A percentile compares a stretch with the other conserved stretches of the same genome.
phyloP scores from a whole-genome alignment of 2,888 invertebrate genomes.

The Sinodicranocentrus sp. region DNA sequence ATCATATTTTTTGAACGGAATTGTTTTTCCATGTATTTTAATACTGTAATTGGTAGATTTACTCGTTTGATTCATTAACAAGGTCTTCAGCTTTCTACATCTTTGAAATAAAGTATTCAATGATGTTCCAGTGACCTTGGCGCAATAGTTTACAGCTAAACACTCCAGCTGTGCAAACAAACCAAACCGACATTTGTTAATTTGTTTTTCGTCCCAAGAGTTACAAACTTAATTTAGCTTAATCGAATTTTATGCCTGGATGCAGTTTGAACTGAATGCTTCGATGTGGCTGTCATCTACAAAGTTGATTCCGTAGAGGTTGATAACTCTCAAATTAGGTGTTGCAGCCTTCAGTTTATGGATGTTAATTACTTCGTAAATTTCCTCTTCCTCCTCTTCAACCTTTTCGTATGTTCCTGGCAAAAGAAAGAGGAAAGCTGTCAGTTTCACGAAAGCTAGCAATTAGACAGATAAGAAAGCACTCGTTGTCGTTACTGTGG shows the following conservation, averaged over 20 bases:
- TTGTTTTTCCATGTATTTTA: neutral
- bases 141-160: constrained; percentile 97
- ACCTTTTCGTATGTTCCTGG: constrained; percentile 97
- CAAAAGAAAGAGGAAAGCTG: too few species aligned
- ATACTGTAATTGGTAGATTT: constrained; percentile 76
- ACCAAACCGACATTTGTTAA: too few species aligned
- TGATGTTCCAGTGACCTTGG: constrained; percentile 97
- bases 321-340: constrained; percentile 97
- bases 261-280: constrained; percentile 97
- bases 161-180: constrained; percentile 89
- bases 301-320: constrained; percentile 98
- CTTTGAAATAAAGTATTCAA: constrained; percentile 96
- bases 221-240: too few species aligned
- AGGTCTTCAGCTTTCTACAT: constrained; percentile 92
- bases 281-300: constrained; percentile 99
- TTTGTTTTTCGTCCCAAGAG: too few species aligned
- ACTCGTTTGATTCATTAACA: constrained; percentile 99
- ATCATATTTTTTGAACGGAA: neutral
- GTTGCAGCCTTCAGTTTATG: constrained; percentile 99
- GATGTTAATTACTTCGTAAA: constrained; percentile 99
- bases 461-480: too few species aligned
- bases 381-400: constrained; percentile 99
- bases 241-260: constrained; percentile 82
- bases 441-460: too few species aligned
- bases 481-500: neutral